Base-by-base conservation (phyloP, 2,113 vertebrate genomes). In the Baryphthengus martii region DNA sequence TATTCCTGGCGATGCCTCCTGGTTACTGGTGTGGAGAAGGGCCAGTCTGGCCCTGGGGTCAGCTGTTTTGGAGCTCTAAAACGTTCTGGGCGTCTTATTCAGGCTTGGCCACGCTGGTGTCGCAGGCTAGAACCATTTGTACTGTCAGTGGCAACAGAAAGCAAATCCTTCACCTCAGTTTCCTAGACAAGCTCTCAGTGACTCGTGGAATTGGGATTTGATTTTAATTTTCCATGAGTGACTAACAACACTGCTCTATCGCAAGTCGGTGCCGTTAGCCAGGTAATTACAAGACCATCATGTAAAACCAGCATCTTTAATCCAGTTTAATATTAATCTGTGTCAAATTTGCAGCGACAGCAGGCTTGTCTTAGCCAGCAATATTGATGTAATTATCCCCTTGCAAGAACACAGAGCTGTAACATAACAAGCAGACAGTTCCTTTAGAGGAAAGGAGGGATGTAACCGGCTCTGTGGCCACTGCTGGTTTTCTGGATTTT, bases 321-420 rank as follows among this genome's bases (percentile, higher is more conserved):
- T 94, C 72, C 73, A 58, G 63, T 95, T 90, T 89, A 84, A 58
- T 74, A 74, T 84, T 77, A 93, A 90, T 92, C 80, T 92, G 28
- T 96, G 87, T 86, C 63, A 89, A 50, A 91, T 84, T 80, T 61
- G 13, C 42, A 62, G 65, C 66, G 89, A 45, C 50, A 81, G 50
- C 40, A 25, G 53, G 49, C 75, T 77, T 73, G 31, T 70, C 44
- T 89, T 77, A 31, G 25, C 39, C 17, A 26, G n/a, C 31, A 84
- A 86, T 90, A 71, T 31, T 37, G 68, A 62, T 86, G 73, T 66
- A 53, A 86, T 91, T 77, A 74, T 66, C 17, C 17, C 45, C 40
- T 85, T 49, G 40, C 31, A 83, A 44, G 63, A 86, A 58, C 21
- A 42, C 28, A 40, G 50, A 11, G 6, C 23, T 55, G 61, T 13